These are phyloP conservation scores for Sphaeramia orbicularis DNA, from an alignment of 2,797 vertebrate genomes.

Conservation along the genomic window DNA sequence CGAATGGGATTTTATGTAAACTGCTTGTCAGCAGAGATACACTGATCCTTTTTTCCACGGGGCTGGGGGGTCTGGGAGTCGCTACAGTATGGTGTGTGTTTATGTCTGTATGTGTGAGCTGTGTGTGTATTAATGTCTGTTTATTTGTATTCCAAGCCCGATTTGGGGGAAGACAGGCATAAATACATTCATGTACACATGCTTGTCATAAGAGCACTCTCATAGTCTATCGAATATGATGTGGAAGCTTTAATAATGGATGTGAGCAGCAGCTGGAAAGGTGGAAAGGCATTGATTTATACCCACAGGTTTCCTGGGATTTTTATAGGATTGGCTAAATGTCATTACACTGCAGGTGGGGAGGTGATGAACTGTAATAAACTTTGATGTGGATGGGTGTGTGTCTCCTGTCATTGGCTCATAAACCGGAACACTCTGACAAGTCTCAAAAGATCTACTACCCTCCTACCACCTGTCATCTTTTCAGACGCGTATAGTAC, in stretches of 20 bases:
- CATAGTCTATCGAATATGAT: constrained; percentile 75
- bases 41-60: constrained; percentile 82
- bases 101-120: constrained; percentile 30
- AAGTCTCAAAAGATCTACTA: constrained; percentile 79
- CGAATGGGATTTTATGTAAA: constrained; percentile 86
- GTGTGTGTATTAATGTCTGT: constrained; percentile 52
- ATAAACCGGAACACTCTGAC: constrained; percentile 79
- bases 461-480: constrained; percentile 72
- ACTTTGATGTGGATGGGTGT: constrained; percentile 85
- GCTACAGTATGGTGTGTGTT: constrained; percentile 50
- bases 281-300: constrained; percentile 86
- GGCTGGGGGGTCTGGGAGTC: constrained; percentile 47
- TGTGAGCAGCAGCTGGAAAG: constrained; percentile 84
- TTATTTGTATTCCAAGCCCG: constrained; percentile 59
- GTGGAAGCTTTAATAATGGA: constrained; percentile 85
- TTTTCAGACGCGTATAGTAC: constrained; percentile 48
- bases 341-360: constrained; percentile 87
- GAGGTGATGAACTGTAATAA: constrained; percentile 87
- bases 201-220: constrained; percentile 57
- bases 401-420: constrained; percentile 80
- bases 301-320: constrained; percentile 84
- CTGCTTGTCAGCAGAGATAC: constrained; percentile 84
- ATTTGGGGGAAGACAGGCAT: constrained; percentile 48
- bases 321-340: constrained; percentile 89
- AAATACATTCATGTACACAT: constrained; percentile 55